Evolutionary conservation across 2,797 vertebrate genomes (phyloP), one percentile per base, ranked within the genome.

Genomic region (Taeniopygia guttata): DNA sequence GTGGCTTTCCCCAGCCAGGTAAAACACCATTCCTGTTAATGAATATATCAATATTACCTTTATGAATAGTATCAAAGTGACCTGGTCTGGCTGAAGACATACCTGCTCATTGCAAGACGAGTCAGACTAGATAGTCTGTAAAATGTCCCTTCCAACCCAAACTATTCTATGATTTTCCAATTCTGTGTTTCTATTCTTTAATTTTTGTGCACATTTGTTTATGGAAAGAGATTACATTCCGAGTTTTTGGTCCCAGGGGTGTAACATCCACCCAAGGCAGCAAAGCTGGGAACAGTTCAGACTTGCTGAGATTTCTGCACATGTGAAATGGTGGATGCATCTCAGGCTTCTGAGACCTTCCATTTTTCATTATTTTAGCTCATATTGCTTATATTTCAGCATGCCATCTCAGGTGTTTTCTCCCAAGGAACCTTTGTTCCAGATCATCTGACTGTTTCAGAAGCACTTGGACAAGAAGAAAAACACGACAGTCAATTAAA

Each of bases 401-500:
- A 78, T 87, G 85, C 76, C 91, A 94, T 82, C 92, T 97, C 96
- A 96, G 96, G 95, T 93, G 87, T 45, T 89, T 93, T 87, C 70
- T 81, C 94, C 92, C 75, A 90, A 97, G 96, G 94, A 97, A 97
- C 97, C 73, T 95, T 94, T 97, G 98, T 97, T 97, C 95, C 97
- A 90, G 96, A 96, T 97, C 91, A 87, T 97, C 97, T 97, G 97
- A 98, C 97, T 98, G 96, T 98, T 98, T 98, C 98, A 98, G 97
- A 97, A 98, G 98, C 98, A 97, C 96, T 98, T 96, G 69, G 90
- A 96, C 78, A 80, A 97, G 93, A 97, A 94, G 94, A 82, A 94
- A 96, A 93, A 96, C 96, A 98, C 54, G 93, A 97, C 98, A 97
- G 97, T 97, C 98, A 97, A 98, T 98, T 99, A 98, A 98, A 98